Base-by-base conservation (phyloP, 2,797 vertebrate species). In the Prunella strophiata region DNA sequence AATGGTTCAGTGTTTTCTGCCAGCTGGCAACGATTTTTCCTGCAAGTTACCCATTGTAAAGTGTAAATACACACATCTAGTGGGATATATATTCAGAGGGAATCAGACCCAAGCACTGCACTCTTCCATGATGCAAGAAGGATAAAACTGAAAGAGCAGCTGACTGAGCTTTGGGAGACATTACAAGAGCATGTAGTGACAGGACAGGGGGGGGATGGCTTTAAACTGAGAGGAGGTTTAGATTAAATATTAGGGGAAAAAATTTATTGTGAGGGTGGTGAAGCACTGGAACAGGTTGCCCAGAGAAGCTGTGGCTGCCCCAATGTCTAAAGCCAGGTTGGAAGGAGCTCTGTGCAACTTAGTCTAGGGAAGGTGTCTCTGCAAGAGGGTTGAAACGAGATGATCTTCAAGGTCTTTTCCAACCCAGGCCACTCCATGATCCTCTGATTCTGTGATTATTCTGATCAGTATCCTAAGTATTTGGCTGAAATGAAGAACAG, bases 21-120 rank as follows among this genome's bases (percentile, higher is more conserved):
- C 18, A 11, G 43, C 85, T 74, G 75, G 65, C 58, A 74, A 52
- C 1, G 54, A 94, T 36, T 81, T 81, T 96, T 93, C 79, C 76
- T 77, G 89, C 82, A 74, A 71, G 32, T 59, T 48, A 59, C 52
- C 26, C 29, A 4, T 58, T 77, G 61, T 30, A 20, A 42, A 84
- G 26, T 34, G 55, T 43, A 45, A 59, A 85, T 38, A 29, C 2
- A 2, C 32, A 40, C 32, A 11, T 57, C 12, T 65, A 43, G 22
- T 38, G 55, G 48, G 20, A 27, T 52, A 16, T 36, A 3, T 19
- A 19, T 57, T 65, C 11, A 3, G 38, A 85, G 52, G 50, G 26
- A 78, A 63, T 54, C 62, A 38, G 27, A 45, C 22, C 10, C 2
- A 54, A 52, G 20, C 19, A 2, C 27, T 45, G 30, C 9, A 7